Percentiles rank a stretch among this genome's conserved stretches.
phyloP scores from a whole-genome alignment of 2,888 invertebrate species.

The Xanthorhoe designata region DNA sequence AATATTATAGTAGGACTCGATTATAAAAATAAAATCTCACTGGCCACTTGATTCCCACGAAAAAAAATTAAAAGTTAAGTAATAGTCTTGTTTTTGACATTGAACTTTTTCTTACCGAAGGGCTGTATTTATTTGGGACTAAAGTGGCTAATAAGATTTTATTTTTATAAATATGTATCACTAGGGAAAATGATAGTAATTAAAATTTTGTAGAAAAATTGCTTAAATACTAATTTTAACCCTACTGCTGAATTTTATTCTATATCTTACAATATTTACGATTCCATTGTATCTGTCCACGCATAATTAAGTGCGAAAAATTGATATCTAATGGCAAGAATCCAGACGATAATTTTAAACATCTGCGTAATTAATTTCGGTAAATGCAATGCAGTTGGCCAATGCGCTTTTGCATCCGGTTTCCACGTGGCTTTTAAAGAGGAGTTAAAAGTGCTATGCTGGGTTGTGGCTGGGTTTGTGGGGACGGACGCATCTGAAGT shows the following conservation, averaged over 20 bases:
- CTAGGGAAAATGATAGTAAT: too few relatives aligned
- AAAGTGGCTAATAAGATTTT: too few relatives aligned
- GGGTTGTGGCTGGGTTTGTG: constrained; percentile 58
- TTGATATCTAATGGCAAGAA: constrained; percentile 58
- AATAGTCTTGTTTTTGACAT: too few relatives aligned
- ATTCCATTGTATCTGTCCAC: constrained; percentile 8
- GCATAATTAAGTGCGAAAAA: constrained; percentile 40
- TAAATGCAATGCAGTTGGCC: constrained; percentile 60
- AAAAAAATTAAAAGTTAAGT: too few relatives aligned
- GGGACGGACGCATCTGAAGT: constrained; percentile 52
- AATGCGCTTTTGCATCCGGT: constrained; percentile 55
- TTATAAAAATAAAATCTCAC: too few relatives aligned
- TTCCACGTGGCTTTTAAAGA: constrained; percentile 68
- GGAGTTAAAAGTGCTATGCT: constrained; percentile 71
- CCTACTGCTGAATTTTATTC: not conserved
- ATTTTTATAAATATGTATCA: too few relatives aligned
- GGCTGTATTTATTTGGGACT: too few relatives aligned
- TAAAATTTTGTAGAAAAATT: too few relatives aligned
- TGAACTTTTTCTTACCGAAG: too few relatives aligned
- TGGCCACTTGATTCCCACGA: too few relatives aligned
- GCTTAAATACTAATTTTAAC: too few relatives aligned
- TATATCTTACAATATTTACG: not conserved
- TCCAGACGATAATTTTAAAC: constrained; percentile 65
- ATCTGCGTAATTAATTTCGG: constrained; percentile 62
- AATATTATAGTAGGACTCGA: too few relatives aligned